Evolutionary conservation across 2,888 invertebrate genomes (phyloP), one percentile per base, ranked within the genome.

Genomic region (Tortricodes alternella): DNA sequence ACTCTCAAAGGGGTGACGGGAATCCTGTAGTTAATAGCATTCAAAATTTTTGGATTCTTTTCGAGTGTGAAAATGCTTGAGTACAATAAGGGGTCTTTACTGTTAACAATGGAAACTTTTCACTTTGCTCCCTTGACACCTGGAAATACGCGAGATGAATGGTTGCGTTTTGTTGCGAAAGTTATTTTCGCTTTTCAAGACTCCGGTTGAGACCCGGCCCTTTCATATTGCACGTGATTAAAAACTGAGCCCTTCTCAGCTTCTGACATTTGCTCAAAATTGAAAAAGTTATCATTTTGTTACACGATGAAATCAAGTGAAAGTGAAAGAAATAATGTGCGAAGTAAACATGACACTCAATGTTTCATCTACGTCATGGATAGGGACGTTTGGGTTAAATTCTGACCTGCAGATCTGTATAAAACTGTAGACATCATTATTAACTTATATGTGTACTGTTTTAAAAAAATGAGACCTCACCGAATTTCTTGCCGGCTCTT

Each of bases 71-170:
- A 82, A 79, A 76, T 70, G 66, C 67, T 74, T 68, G 62, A 63
- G 67, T 70, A 69, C 73, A 76, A 76, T 74, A 69, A 72, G 66
- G 64, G 61, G 65, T 66, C 66, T 68, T 71, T 71, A 67, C 63
- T 58, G 60, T 60, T 62, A 68, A 81, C 79, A 82, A 83, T 77
- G 63, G 72, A 63, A 81, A 82, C 75, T 83, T 83, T 80, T 76
- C 73, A 75, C 74, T 80, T 74, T 68, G 63, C 74, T 56, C 74
- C 74, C 72, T 78, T 81, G 80, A 79, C 80, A 83, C 76, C 74
- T 80, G 77, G 59, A 67, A 74, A 73, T 65, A 70, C 66, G 63
- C 57, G 70, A 79, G 76, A 82, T 81, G 80, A 79, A 84, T 80
- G 78, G 77, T 71, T 73, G 53, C 50, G 44, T 63, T 60, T 71